phyloP scores from a whole-genome alignment of 1,140 invertebrate genomes.

The Himalopsyche phryganea region DNA sequence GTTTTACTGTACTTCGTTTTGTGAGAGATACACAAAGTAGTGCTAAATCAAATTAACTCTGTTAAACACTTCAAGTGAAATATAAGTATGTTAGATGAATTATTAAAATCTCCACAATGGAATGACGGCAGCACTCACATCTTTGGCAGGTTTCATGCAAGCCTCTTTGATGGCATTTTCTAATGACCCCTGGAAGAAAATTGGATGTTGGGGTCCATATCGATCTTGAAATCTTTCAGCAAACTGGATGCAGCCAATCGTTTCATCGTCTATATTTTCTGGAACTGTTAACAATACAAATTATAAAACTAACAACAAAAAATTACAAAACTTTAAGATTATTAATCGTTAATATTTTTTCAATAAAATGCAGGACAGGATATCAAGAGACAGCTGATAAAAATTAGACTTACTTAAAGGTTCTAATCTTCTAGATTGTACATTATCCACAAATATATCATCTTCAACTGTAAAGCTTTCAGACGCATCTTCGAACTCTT shows the following conservation, averaged over 20 bases:
- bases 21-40: too few species aligned
- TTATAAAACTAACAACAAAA: too few species aligned
- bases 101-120: too few species aligned
- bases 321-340: too few species aligned
- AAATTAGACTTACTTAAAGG: slow-evolving; percentile 72
- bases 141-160: slow-evolving; percentile 79
- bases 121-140: too few species aligned
- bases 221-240: slow-evolving; percentile 76
- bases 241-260: slow-evolving; percentile 82
- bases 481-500: slow-evolving; percentile 81
- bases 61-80: too few species aligned
- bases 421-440: slow-evolving; percentile 65
- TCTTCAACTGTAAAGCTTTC: slow-evolving; percentile 79
- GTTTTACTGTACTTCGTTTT: too few species aligned
- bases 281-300: slow-evolving; percentile 68
- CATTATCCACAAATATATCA: slow-evolving; percentile 79
- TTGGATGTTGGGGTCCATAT: slow-evolving; percentile 78
- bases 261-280: slow-evolving; percentile 81
- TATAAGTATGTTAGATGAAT: too few species aligned
- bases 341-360: too few species aligned
- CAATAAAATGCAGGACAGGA: too few species aligned
- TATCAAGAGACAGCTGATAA: background rate
- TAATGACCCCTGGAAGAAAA: slow-evolving; percentile 86
- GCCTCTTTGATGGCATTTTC: slow-evolving; percentile 88
- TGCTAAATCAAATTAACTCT: too few species aligned